phyloP scores from a whole-genome alignment of 2,888 invertebrate species.

The Onchidella celtica region DNA sequence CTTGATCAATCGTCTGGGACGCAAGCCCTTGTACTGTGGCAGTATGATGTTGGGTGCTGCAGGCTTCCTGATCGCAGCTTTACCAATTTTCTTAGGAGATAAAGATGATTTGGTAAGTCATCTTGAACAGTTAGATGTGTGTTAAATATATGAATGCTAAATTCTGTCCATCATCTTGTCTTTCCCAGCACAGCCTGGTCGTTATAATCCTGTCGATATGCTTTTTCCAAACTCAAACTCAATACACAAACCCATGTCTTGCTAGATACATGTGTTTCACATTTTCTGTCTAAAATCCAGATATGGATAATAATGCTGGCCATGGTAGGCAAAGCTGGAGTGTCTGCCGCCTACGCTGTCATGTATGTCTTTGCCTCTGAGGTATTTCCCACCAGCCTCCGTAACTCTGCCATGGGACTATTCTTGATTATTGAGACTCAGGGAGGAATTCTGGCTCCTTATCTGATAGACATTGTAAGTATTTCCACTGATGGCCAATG shows the following conservation, averaged over 20 bases:
- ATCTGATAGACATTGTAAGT: constrained; percentile 22
- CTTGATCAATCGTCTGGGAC: constrained; percentile 26
- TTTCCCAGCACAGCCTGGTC: no score
- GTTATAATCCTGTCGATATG: no score
- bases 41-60: constrained; percentile 17
- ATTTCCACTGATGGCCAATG: no score
- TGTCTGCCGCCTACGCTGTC: constrained; percentile 18
- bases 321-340: constrained; percentile 36
- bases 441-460: constrained; percentile 16
- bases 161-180: no score
- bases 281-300: neutral
- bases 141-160: no score
- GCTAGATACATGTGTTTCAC: no score
- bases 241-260: no score
- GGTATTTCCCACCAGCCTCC: constrained; percentile 24
- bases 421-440: neutral
- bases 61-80: constrained; percentile 3
- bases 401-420: constrained; percentile 27
- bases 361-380: constrained; percentile 21
- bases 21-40: constrained; percentile 38
- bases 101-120: neutral
- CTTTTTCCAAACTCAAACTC: no score
- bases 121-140: neutral
- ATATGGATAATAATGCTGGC: neutral
- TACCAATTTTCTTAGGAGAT: constrained; percentile 8